Percentiles rank a stretch among this genome's conserved stretches.
phyloP scores from a whole-genome alignment of 2,797 vertebrate species.

The Sebastolobus altivelis region DNA sequence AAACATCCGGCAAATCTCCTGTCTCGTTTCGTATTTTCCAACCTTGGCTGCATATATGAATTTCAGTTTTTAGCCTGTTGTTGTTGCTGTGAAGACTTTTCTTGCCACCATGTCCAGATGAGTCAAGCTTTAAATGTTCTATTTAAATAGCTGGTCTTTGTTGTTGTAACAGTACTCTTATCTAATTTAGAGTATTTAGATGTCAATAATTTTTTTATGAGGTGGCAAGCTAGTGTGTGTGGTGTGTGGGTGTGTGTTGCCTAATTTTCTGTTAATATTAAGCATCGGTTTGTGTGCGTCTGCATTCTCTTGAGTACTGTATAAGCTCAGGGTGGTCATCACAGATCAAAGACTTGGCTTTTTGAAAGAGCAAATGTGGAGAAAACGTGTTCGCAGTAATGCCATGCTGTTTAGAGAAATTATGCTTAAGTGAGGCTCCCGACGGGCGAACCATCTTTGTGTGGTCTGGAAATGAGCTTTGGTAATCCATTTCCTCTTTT shows the following conservation, averaged over 20 bases:
- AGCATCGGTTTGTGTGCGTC: background rate
- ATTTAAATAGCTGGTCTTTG: background rate
- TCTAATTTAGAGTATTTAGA: background rate
- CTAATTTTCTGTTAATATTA: background rate
- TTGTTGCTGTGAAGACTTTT: background rate
- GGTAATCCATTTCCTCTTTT: constrained; percentile 29
- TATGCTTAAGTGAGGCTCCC: constrained; percentile 8
- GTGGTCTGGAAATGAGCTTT: constrained; percentile 21
- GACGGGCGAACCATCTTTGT: constrained; percentile 16
- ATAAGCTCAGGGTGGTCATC: background rate
- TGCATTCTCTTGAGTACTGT: background rate
- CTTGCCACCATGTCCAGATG: background rate
- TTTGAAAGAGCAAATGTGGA: background rate
- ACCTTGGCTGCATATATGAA: background rate
- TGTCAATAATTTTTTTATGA: background rate
- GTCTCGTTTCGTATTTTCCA: background rate
- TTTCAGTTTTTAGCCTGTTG: background rate
- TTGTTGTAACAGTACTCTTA: background rate
- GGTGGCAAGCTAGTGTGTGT: background rate
- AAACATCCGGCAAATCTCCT: background rate
- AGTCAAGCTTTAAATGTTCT: background rate
- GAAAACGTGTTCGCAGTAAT: constrained; percentile 4
- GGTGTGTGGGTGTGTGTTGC: background rate
- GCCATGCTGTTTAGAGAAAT: constrained; percentile 20
- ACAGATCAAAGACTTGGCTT: constrained; percentile 13